Base-by-base conservation (phyloP, 2,888 invertebrate genomes). In the Cheilosia scutellata region DNA sequence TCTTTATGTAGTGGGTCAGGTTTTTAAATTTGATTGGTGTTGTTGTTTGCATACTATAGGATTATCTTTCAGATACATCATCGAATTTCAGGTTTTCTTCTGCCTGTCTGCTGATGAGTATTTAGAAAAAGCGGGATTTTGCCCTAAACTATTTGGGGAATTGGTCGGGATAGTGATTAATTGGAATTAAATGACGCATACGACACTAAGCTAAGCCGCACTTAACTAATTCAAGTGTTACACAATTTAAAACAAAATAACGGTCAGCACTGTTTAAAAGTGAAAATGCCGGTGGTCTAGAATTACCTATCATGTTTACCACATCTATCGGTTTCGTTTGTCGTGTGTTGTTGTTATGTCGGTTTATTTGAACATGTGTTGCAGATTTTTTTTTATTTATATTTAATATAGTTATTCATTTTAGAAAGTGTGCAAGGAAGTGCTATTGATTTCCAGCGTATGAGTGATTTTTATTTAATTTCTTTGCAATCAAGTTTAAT, bases 1-100 rank as follows among this genome's bases (percentile, higher is more conserved):
- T 78, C 80, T 71, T 75, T 68, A 29, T 77, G 72, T 47, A 74
- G 79, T 71, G 80, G 80, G 84, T 80, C 80, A 80, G 75, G 80
- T 80, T 76, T 75, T 70, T 65, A 1, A 47, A 47, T 47, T 20
- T 16, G 20, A 63, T 16, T 63, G 68, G 63, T 78, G 55, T 66
- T 76, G 66, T 57, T 62, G 49, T 63, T 42, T 25, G 42, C 11
- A 25, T 29, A 47, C 7, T 49, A n/a, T n/a, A 11, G 16, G n/a
- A 20, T 5, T 70, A 20, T 53, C 44, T 74, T 16, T 57, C 0
- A 31, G 58, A 71, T 60, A 53, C 55, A 53, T 53, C n/a, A 42
- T 49, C 42, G 63, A 13, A 77, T 44, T 66, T 68, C 86, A 72
- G 82, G 82, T 86, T 80, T 86, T 71, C 40, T 27, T 57, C 25